Base-by-base conservation (phyloP, 2,888 invertebrate species). In the Ligdia adustata region DNA sequence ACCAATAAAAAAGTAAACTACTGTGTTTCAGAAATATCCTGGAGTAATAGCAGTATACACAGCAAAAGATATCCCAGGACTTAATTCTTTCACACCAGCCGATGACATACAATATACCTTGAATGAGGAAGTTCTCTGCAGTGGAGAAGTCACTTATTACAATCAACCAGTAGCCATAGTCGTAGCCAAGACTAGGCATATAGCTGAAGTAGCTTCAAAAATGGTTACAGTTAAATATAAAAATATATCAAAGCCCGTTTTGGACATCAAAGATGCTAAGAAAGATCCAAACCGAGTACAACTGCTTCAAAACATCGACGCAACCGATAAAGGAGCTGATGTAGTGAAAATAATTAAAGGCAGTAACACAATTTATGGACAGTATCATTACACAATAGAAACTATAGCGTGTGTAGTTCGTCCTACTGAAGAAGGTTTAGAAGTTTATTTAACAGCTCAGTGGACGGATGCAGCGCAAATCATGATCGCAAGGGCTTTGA, bases 301-400 rank as follows among this genome's bases (percentile, higher is more conserved):
- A 7, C 9, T 49, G 3, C 14, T 34, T 3, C 4, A 27, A 11
- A 26, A 7, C 4, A 39, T 33, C 20, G 12, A 34, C 7, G 48
- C 56, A 11, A 57, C 50, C 4, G 38, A 55, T 14, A 52, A 20
- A 44, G 59, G 56, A 3, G 42, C 27, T 1, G 33, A 55, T 12
- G 39, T 42, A 4, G 9, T 9, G 1, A 33, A 22, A 34, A 38
- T 43, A 4, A 35, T 58, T 6, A 38, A 51, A 27, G 75, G 74
- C 4, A 59, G 54, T 6, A 52, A 60, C 15, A 57, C 63, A 3
- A 62, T 72, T 40, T 66, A 44, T 5, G 54, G 82, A 14, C 95
- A 95, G 64, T 94, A 93, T 63, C 94, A 94, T 66, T 93, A 91
- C 59, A 90, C 91, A 13, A 93, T 94, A 92, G 95, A 95, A 72